Percentiles rank a stretch among this genome's conserved stretches.
Evolutionary conservation across 1,140 invertebrate genomes (phyloP).

Genomic region (Oscheius sp.): DNA sequence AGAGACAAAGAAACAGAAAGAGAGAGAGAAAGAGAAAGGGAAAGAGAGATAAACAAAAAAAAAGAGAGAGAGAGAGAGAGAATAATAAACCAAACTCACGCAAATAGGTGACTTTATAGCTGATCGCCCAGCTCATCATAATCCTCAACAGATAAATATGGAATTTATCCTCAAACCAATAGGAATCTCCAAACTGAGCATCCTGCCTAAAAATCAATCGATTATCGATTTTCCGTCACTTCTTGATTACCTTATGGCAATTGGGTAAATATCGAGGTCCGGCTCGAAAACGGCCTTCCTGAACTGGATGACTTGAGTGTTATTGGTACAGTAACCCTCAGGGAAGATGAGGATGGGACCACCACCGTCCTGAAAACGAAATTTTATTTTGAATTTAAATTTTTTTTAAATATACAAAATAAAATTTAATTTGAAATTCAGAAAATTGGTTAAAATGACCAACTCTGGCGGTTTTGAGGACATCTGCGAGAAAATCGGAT

Average conservation of each 20-base stretch:
- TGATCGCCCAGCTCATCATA: conserved; percentile 35
- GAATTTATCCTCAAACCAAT: conserved; percentile 37
- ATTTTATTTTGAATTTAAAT: neutral
- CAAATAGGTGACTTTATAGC: conserved; percentile 36
- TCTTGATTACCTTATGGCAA: conserved; percentile 24
- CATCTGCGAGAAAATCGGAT: conserved; percentile 18
- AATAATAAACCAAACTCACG: too few species aligned
- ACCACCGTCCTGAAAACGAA: conserved; percentile 8
- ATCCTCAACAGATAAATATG: conserved; percentile 22
- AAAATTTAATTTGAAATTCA: conserved; percentile 11
- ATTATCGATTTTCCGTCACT: neutral
- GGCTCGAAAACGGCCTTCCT: conserved; percentile 39
- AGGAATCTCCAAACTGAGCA: conserved; percentile 23
- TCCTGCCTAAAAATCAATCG: conserved; percentile 21
- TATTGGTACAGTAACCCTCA: conserved; percentile 40
- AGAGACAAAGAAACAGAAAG: too few species aligned
- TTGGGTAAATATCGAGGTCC: conserved; percentile 36
- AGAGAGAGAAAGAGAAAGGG: too few species aligned
- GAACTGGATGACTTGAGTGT: conserved; percentile 36
- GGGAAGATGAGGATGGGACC: conserved; percentile 37
- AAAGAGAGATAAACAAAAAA: too few species aligned
- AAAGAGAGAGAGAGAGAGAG: too few species aligned
- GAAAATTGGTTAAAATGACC: neutral
- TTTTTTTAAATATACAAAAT: conserved; percentile 3
- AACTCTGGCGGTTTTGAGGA: conserved; percentile 19